Evolutionary conservation across 23 tunicate genomes (phyloP).

Genomic region (Aplidium turbinatum): DNA sequence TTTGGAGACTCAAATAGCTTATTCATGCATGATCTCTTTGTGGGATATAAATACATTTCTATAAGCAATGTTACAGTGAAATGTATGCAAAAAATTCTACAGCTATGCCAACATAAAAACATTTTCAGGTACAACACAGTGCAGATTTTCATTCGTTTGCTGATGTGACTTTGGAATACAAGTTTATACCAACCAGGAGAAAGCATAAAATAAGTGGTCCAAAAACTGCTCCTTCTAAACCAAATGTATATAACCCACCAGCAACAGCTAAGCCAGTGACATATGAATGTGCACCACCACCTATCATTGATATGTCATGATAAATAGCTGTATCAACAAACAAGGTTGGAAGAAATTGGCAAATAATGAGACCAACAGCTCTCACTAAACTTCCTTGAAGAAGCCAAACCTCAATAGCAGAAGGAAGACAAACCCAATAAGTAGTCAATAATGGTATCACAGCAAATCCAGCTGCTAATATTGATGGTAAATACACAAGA

Average conservation of each 20-base stretch:
- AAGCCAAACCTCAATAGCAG: slow-evolving; percentile 83
- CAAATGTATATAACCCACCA: slow-evolving; percentile 85
- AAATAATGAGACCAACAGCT: slow-evolving; percentile 53
- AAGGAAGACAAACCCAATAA: slow-evolving; percentile 85
- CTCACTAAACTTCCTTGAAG: slow-evolving; percentile 57
- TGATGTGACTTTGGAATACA: slow-evolving; percentile 53
- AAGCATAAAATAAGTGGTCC: slow-evolving; percentile 86
- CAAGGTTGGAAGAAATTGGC: slow-evolving; percentile 81
- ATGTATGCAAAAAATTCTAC: too few relatives aligned
- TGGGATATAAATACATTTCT: too few relatives aligned
- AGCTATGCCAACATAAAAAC: too few relatives aligned
- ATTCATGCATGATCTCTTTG: too few relatives aligned
- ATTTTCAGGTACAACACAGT: too few relatives aligned
- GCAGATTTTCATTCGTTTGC: too few relatives aligned
- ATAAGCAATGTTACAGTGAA: too few relatives aligned
- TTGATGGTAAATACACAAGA: slow-evolving; percentile 79
- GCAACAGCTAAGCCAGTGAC: slow-evolving; percentile 86
- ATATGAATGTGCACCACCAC: slow-evolving; percentile 85
- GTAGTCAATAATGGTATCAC: slow-evolving; percentile 77
- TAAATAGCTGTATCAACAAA: slow-evolving; percentile 88
- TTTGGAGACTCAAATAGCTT: too few relatives aligned
- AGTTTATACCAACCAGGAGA: slow-evolving; percentile 64
- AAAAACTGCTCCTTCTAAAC: slow-evolving; percentile 83
- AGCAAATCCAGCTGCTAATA: slow-evolving; percentile 79
- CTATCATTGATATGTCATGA: slow-evolving; percentile 56